Base-by-base conservation (phyloP, 2,113 vertebrate species). In the Grammomys surdaster region DNA sequence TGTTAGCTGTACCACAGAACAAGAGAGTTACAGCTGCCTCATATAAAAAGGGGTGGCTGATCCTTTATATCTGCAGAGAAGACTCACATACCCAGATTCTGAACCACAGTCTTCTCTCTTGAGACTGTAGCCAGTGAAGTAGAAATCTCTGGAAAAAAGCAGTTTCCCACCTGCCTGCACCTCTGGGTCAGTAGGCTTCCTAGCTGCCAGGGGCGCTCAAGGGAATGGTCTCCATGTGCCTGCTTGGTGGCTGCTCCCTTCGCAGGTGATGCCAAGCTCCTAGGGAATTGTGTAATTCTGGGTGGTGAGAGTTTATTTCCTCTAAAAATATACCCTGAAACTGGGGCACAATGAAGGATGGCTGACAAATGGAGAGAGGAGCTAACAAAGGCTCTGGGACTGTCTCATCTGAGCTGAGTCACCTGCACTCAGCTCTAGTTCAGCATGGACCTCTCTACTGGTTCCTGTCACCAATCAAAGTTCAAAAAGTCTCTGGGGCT, bases 251-350 rank as follows among this genome's bases (percentile, higher is more conserved):
- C 72, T 16, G 40, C 77, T 54, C 56, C 9, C 2, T n/a, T 24
- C 6, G 70, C 93, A 89, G 87, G 73, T 58, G 89, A 89, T 16
- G 67, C 67, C 7, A 73, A 75, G 16, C 10, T 77, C 89, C 60
- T n/a, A 33, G 13, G 70, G 93, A 76, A 86, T 75, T 63, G 60
- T 92, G 77, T 95, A 90, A 96, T 77, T 80, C 82, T 43, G 86
- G 81, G 90, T 94, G 43, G 80, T 58, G 86, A 40, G 36, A 80
- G 94, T 93, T 95, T 86, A 86, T 90, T 96, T 92, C 72, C 88
- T 89, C 96, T 97, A 98, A 97, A 98, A 97, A 97, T 98, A 98
- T 36, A 89, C 56, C 22, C 94, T 31, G 92, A 92, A 98, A 95
- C 96, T 96, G 94, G 97, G 95, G 81, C 95, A 95, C 0, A 40